Percentiles rank a stretch among this genome's conserved stretches.
phyloP scores from a whole-genome alignment of 2,797 vertebrate genomes.

The Dryobates pubescens region DNA sequence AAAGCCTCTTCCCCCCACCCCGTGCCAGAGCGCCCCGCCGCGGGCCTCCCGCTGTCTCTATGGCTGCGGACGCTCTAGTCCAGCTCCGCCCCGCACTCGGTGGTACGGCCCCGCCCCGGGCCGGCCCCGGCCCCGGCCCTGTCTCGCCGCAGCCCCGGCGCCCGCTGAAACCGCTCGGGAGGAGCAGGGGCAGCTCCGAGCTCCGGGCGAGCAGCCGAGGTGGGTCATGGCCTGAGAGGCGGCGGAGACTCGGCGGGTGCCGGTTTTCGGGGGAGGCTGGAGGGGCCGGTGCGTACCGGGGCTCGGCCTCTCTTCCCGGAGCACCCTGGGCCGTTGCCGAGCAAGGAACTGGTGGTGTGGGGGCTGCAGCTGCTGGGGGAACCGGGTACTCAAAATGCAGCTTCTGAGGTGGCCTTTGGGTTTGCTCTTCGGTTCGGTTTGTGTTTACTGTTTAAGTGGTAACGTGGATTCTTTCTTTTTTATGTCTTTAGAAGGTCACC shows the following conservation, averaged over 20 bases:
- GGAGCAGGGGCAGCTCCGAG: too few relatives aligned
- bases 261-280: not conserved
- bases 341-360: not conserved
- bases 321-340: not conserved
- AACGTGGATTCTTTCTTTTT: accelerated
- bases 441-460: not conserved
- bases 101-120: not conserved
- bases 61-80: not conserved
- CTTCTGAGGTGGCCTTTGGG: not conserved
- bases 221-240: not conserved
- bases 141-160: not conserved
- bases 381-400: too few relatives aligned
- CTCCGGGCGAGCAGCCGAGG: not conserved
- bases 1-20: too few relatives aligned
- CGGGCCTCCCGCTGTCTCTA: not conserved
- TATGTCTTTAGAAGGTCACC: not conserved
- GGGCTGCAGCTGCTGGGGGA: not conserved
- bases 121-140: not conserved
- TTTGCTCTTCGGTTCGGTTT: too few relatives aligned
- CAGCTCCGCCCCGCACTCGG: not conserved
- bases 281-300: not conserved
- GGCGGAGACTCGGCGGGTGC: too few relatives aligned
- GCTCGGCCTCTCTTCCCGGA: too few relatives aligned
- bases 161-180: not conserved
- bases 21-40: too few relatives aligned